Conservation (phyloP, 2,113 vertebrate genomes). For the Mesoclemmys tuberculata region DNA sequence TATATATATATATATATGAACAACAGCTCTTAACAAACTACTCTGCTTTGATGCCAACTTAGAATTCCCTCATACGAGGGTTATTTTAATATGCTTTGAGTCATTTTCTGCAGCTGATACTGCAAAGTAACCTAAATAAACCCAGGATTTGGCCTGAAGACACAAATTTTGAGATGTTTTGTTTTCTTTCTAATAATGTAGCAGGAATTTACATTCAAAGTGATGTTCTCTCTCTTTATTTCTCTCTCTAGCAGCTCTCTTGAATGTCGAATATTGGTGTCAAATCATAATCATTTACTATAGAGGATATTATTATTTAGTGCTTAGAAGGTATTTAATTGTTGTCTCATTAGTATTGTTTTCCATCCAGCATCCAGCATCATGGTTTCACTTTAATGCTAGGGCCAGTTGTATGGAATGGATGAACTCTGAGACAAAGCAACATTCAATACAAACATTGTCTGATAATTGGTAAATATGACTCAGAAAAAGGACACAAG, state of each 20-base stretch:
- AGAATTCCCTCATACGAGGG: not conserved
- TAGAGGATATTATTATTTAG: not conserved
- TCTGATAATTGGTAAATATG: not conserved
- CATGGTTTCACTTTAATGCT: not conserved
- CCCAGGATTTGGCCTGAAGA: not conserved
- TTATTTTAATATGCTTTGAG: not conserved
- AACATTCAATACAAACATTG: not conserved
- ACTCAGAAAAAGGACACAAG: not conserved
- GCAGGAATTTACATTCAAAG: not conserved
- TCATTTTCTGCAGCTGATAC: not conserved
- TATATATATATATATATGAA: not conserved
- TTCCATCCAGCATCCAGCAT: not conserved
- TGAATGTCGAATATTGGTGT: not conserved
- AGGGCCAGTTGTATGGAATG: not conserved
- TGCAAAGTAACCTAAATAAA: not conserved
- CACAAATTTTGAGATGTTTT: not conserved
- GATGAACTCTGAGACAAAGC: not conserved
- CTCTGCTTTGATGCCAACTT: not conserved
- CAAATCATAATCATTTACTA: not conserved
- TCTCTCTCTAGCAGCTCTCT: not conserved
- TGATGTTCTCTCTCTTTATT: not conserved
- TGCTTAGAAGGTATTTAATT: not conserved
- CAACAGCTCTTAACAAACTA: not conserved
- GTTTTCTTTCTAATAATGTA: not conserved
- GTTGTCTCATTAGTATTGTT: not conserved